Base-by-base conservation (phyloP, 2,797 vertebrate genomes). In the Sitta carolinensis region DNA sequence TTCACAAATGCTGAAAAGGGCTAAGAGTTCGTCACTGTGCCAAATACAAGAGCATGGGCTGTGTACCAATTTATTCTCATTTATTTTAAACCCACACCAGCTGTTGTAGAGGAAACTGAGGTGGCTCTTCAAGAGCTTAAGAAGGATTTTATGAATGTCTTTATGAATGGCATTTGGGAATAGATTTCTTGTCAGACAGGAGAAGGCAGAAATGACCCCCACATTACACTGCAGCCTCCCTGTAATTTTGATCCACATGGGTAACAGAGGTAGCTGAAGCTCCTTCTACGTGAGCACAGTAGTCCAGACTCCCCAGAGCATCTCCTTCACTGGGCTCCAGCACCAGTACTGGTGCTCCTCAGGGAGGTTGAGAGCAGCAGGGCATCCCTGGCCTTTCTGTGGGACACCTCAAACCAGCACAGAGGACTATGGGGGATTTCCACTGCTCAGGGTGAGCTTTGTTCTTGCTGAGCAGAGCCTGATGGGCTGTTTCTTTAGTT, bases 221-320 rank as follows among this genome's bases (percentile, higher is more conserved):
- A 20, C 2, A 7, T 74, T 67, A 27, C 54, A 12, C 16, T 50
- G 38, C 32, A 50, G 22, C 14, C 11, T 23, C 8, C 10, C 5
- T 19, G 30, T 54, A 55, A 21, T 69, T 75, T 61, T 50, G 36
- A 16, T n/a, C 30, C 18, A 3, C 5, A 1, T 11, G 9, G 32
- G 16, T 48, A 0, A 0, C 34, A 67, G 68, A 66, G 30, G 36
- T 12, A 23, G 5, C 34, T 84, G 48, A 57, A 90, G 15, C 18
- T 81, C 36, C 13, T 92, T 75, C 16, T 16, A 0, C 3, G 15
- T 38, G 43, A 40, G 16, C 21, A 22, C 7, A 9, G 42, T 17
- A 5, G 8, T 13, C 50, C 6, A 3, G 55, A 57, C 16, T 4
- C 5, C 16, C 6, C 9, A 9, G 15, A 9, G 11, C 16, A 10